These are phyloP conservation scores for Limanda limanda DNA, from an alignment of 2,113 vertebrate genomes.

Conservation along the genomic window DNA sequence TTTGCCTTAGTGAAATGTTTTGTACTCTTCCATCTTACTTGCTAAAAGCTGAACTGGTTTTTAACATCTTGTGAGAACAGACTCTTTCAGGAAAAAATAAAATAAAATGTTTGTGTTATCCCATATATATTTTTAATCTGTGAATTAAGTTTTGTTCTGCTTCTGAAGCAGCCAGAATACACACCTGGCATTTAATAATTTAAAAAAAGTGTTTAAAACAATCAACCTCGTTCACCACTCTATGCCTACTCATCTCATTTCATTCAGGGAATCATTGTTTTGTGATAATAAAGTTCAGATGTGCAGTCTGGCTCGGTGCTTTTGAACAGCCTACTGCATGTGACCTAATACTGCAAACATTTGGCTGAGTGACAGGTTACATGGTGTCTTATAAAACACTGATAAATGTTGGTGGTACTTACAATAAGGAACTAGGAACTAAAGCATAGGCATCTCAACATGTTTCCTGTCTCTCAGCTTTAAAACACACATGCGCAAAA, in stretches of 20 bases:
- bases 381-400: conserved; percentile 57
- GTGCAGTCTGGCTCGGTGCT: conserved; percentile 53
- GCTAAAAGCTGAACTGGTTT: not conserved
- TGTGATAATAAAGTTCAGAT: conserved; percentile 72
- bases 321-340: conserved; percentile 53
- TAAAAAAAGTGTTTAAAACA: not conserved
- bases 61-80: conserved; percentile 23
- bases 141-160: conserved; percentile 4
- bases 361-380: conserved; percentile 55
- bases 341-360: conserved; percentile 71
- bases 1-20: conserved; percentile 51
- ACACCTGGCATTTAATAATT: conserved; percentile 17
- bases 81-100: not conserved
- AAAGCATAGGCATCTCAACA: conserved; percentile 10
- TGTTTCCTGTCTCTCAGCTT: not conserved
- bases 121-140: not conserved
- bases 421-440: conserved; percentile 25
- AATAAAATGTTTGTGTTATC: conserved; percentile 6
- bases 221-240: conserved; percentile 19
- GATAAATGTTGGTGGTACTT: conserved; percentile 43
- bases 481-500: not conserved
- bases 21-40: conserved; percentile 20
- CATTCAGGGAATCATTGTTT: conserved; percentile 61
- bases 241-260: conserved; percentile 59
- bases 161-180: conserved; percentile 8